Evolutionary conservation across 2,888 invertebrate genomes (phyloP).

Genomic region (Lordiphosa fenestrarum): DNA sequence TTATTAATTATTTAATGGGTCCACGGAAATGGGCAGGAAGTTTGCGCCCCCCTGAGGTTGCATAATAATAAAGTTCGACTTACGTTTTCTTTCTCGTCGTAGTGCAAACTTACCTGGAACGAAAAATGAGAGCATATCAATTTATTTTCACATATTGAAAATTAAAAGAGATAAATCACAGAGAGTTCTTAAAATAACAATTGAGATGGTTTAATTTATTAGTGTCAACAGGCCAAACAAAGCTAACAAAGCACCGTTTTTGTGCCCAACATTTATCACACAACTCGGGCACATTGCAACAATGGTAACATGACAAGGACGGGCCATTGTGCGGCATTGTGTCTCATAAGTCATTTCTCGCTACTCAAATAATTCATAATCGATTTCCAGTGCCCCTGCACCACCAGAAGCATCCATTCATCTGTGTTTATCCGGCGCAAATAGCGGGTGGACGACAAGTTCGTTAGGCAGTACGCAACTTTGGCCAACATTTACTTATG

Average conservation of each 20-base stretch:
- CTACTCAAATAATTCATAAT: conserved; percentile 78
- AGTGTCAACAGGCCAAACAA: conserved; percentile 43
- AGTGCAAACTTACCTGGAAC: conserved; percentile 73
- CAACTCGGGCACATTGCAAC: conserved; percentile 23
- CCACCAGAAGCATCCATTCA: neutral
- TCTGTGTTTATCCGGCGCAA: neutral
- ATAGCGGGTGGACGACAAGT: conserved; percentile 50
- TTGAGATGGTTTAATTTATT: conserved; percentile 53
- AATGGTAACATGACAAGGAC: conserved; percentile 49
- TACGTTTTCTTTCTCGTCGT: conserved; percentile 77
- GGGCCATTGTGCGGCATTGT: conserved; percentile 31
- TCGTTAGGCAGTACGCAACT: conserved; percentile 38
- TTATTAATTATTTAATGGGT: conserved; percentile 65
- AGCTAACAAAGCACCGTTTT: conserved; percentile 1
- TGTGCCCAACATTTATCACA: conserved; percentile 41
- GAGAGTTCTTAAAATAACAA: conserved; percentile 42
- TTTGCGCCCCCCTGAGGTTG: conserved; percentile 25
- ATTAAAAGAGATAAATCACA: conserved; percentile 51
- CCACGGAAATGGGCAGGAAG: conserved; percentile 43
- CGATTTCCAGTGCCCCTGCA: conserved; percentile 56
- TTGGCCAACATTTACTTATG: conserved; percentile 68
- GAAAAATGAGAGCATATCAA: neutral
- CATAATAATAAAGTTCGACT: conserved; percentile 46
- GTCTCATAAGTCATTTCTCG: conserved; percentile 76
- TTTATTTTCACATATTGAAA: conserved; percentile 35